These are phyloP conservation scores for Marasmarcha lunaedactyla DNA, from an alignment of 2,888 invertebrate species.

Conservation along the genomic window DNA sequence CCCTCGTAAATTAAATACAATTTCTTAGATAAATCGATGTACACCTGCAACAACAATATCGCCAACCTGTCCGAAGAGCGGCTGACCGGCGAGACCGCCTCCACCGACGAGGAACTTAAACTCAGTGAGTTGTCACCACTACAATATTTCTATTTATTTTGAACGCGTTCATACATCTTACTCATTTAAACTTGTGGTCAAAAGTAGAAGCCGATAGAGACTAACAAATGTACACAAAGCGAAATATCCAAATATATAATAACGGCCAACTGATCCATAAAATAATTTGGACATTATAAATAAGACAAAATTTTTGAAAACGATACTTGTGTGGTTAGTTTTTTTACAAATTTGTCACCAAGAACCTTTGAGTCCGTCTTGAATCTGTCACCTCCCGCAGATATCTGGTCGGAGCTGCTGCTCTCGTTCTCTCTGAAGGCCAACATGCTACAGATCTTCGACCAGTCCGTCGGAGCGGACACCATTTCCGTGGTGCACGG, in stretches of 20 bases:
- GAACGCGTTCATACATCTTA: no score
- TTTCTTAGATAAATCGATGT: conserved; percentile 56
- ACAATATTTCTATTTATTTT: neutral
- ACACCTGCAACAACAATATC: conserved; percentile 63
- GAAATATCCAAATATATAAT: no score
- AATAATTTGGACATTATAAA: no score
- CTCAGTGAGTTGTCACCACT: conserved; percentile 59
- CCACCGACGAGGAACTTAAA: conserved; percentile 60
- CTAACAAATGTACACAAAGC: no score
- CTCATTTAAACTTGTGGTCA: no score
- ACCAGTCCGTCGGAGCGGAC: conserved; percentile 83
- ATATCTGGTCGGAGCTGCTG: conserved; percentile 74
- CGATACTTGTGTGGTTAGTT: no score
- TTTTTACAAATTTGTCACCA: no score
- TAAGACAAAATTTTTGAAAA: no score
- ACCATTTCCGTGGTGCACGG: conserved; percentile 83
- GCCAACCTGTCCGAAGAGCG: conserved; percentile 70
- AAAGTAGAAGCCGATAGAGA: no score
- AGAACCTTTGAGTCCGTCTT: no score
- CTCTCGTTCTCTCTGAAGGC: conserved; percentile 84
- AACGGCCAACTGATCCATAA: no score
- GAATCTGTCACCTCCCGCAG: conserved; percentile 32
- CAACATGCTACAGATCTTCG: conserved; percentile 83
- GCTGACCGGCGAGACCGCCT: conserved; percentile 61
- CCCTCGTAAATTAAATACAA: no score